Conservation (phyloP, 2,113 vertebrate species). For the Mobula birostris region DNA sequence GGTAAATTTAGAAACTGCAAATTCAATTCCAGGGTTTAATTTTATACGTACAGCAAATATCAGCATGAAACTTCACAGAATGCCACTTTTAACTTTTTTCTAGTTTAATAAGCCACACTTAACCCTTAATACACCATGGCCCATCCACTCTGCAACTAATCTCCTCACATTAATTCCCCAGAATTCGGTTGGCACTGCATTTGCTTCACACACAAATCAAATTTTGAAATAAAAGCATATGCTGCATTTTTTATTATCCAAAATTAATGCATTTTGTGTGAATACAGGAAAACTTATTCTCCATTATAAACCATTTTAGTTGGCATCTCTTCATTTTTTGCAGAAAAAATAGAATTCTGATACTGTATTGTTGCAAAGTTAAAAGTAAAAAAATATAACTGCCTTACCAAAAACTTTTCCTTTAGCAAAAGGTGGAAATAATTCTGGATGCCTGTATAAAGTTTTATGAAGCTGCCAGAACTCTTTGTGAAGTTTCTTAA, state of each 20-base stretch:
- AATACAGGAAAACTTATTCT: background rate
- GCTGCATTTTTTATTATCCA: background rate
- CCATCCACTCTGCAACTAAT: background rate
- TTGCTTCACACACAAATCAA: background rate
- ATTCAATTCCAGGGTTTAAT: background rate
- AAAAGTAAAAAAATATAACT: slow-evolving; percentile 16
- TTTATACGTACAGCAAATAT: background rate
- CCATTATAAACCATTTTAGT: background rate
- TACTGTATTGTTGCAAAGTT: background rate
- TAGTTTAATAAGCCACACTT: background rate
- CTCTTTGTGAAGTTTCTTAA: slow-evolving; percentile 91
- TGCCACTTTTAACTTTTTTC: background rate
- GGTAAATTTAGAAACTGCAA: background rate
- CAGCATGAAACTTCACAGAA: background rate
- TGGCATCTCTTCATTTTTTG: background rate
- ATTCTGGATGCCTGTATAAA: slow-evolving; percentile 79
- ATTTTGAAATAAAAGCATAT: background rate
- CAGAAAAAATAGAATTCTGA: slow-evolving; percentile 12
- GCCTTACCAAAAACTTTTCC: slow-evolving; percentile 91
- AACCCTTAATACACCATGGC: background rate
- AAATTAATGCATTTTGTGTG: background rate
- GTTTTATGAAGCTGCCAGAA: slow-evolving; percentile 90
- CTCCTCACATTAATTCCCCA: background rate
- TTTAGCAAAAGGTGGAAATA: slow-evolving; percentile 93
- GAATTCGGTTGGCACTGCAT: background rate